Base-by-base conservation (phyloP, 2,113 vertebrate species). In the Meleagris gallopavo region DNA sequence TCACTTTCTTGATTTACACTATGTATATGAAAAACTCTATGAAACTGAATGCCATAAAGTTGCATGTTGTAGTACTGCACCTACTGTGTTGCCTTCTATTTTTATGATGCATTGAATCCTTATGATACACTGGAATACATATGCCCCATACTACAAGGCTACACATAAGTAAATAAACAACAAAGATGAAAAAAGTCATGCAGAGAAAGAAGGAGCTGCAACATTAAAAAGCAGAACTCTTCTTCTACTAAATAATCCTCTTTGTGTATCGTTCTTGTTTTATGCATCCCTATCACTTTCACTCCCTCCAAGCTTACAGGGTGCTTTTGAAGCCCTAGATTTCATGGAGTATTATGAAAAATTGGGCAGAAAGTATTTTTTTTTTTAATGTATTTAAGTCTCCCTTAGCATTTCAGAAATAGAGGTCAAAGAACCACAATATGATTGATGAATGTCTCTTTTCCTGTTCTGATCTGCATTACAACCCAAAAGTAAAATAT, bases 1-100 rank as follows among this genome's bases (percentile, higher is more conserved):
- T 91, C 86, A 93, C 10, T 55, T 36, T 76, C 70, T 95, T 78
- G 66, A 89, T 95, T 62, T 57, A 91, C 97, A 93, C 94, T 86
- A 92, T 40, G 24, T 20, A 54, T 20, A 30, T 25, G 48, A 75
- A 30, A 18, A 80, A 80, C 38, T 76, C 94, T 88, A 89, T 86
- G 71, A 71, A 93, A 83, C n/a, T 0, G 43, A 94, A 45, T 16
- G 52, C 93, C 50, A 93, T 6, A 32, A 95, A 73, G 77, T 89
- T 96, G 95, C 96, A 77, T 65, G 55, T 9, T 41, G 60, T 71
- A 95, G 75, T 45, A 70, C 21, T 13, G 46, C 32, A 79, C 77
- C 62, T 95, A 86, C 1, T n/a, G 43, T 13, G 30, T 65, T 94
- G 88, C 22, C 7, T 43, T 79, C 54, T 0, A 10, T 69, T 67